Percentiles rank a stretch among this genome's conserved stretches.
Evolutionary conservation across 2,888 invertebrate species (phyloP).

Genomic region (Pristionchus fissidentatus): DNA sequence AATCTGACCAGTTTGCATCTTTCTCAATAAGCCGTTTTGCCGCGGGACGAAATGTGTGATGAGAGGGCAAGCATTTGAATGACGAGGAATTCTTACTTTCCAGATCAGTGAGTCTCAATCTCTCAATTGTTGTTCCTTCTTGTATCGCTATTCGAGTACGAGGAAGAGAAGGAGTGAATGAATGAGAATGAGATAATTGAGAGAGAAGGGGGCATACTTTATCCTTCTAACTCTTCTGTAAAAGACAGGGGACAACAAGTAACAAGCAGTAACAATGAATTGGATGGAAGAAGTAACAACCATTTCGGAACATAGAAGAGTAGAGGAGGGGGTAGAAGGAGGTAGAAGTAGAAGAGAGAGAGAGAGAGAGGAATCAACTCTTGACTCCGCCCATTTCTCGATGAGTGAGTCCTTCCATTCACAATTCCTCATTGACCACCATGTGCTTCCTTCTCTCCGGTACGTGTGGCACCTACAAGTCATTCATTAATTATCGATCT

Average conservation of each 20-base stretch:
- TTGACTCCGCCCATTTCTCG: slow-evolving; percentile 42
- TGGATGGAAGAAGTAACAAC: slow-evolving; percentile 18
- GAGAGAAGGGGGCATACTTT: background rate
- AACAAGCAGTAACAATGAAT: slow-evolving; percentile 37
- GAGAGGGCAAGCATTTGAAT: too few relatives aligned
- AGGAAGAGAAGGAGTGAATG: too few relatives aligned
- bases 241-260: slow-evolving; percentile 14
- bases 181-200: background rate
- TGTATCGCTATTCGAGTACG: too few relatives aligned
- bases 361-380: slow-evolving; percentile 1
- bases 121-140: too few relatives aligned
- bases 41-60: too few relatives aligned
- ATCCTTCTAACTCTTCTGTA: slow-evolving; percentile 13
- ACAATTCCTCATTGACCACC: slow-evolving; percentile 45
- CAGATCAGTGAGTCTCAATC: too few relatives aligned
- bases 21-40: too few relatives aligned
- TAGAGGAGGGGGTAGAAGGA: background rate
- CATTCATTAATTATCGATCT: background rate
- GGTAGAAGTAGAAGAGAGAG: background rate
- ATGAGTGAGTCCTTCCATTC: background rate
- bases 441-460: slow-evolving; percentile 46
- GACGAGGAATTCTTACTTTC: too few relatives aligned
- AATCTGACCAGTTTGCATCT: too few relatives aligned
- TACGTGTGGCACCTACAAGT: slow-evolving; percentile 30
- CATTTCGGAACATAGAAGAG: background rate